Conservation (phyloP, 2,797 vertebrate species). For the Carcharodon carcharias region DNA sequence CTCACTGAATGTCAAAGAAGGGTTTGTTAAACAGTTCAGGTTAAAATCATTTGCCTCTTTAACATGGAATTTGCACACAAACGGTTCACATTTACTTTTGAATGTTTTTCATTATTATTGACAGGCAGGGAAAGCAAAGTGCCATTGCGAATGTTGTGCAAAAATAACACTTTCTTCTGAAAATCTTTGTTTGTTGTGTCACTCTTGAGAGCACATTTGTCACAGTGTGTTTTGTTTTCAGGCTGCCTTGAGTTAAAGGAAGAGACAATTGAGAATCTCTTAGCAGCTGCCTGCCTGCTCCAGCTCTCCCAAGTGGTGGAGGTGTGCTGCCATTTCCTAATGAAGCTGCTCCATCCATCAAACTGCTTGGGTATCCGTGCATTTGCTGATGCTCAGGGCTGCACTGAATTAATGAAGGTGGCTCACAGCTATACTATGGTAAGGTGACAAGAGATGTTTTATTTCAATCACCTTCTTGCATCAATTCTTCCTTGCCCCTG, state of each 20-base stretch:
- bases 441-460: conserved; percentile 44
- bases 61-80: background rate
- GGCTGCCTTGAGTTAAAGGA: conserved; percentile 65
- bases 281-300: conserved; percentile 64
- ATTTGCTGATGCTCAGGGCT: conserved; percentile 67
- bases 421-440: conserved; percentile 70
- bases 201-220: conserved; percentile 5
- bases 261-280: conserved; percentile 66
- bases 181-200: background rate
- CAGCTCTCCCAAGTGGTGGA: conserved; percentile 67
- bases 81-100: background rate
- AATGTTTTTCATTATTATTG: background rate
- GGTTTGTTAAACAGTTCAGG: background rate
- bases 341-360: conserved; percentile 67
- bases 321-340: conserved; percentile 66
- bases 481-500: background rate
- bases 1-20: background rate
- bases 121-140: background rate
- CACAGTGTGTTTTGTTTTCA: conserved; percentile 40
- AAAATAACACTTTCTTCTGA: background rate
- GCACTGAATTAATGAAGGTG: conserved; percentile 65
- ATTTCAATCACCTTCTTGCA: background rate
- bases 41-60: background rate
- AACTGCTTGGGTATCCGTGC: conserved; percentile 67
- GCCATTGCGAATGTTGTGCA: background rate